Conservation (phyloP, 1,140 invertebrate species). For the Plectrocnemia conspersa region DNA sequence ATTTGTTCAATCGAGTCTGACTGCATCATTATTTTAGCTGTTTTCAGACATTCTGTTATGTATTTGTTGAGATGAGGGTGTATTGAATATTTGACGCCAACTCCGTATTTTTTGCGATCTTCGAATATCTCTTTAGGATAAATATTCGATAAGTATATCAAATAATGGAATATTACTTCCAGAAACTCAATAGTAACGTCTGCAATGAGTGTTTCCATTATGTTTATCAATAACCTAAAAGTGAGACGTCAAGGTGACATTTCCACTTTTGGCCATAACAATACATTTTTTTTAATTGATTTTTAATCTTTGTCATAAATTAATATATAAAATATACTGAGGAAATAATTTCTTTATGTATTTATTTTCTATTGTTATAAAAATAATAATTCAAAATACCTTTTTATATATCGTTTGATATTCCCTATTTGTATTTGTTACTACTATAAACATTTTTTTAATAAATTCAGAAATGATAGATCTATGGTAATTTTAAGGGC, state of each 20-base stretch:
- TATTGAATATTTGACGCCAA: slow-evolving; percentile 50
- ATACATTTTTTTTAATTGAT: no score
- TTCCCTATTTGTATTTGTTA: no score
- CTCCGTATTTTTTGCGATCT: slow-evolving; percentile 55
- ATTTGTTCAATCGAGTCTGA: slow-evolving; percentile 45
- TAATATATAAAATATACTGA: no score
- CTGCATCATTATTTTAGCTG: slow-evolving; percentile 45
- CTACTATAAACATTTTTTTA: no score
- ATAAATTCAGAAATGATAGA: no score
- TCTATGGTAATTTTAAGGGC: no score
- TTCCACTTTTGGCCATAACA: slow-evolving; percentile 7
- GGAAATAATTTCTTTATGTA: no score
- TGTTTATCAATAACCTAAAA: neutral
- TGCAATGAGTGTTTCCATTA: slow-evolving; percentile 42
- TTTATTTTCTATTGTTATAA: no score
- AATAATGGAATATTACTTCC: slow-evolving; percentile 55
- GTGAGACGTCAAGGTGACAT: neutral
- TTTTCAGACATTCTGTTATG: slow-evolving; percentile 52
- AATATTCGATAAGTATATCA: slow-evolving; percentile 53
- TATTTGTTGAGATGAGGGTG: slow-evolving; percentile 60
- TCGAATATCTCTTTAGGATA: slow-evolving; percentile 59
- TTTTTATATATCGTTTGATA: no score
- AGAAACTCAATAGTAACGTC: slow-evolving; percentile 54
- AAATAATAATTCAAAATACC: no score
- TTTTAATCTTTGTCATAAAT: no score